Percentiles rank a stretch among this genome's conserved stretches.
Conservation (phyloP, 2,888 invertebrate genomes). For the Antheraea assamensis region DNA sequence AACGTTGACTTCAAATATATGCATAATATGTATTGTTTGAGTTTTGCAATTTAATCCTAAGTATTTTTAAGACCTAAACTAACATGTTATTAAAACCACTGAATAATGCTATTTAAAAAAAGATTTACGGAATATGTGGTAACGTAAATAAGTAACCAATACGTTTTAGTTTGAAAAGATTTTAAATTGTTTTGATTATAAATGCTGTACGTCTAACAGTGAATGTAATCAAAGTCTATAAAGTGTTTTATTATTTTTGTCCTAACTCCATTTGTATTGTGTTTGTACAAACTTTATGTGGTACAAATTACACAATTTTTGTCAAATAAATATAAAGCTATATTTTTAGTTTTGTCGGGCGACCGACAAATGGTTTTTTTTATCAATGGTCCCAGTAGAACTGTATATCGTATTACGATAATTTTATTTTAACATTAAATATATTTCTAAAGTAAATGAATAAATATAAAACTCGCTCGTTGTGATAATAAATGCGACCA, state of each 20-base stretch:
- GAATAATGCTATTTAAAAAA: not conserved
- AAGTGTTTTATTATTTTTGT: not conserved
- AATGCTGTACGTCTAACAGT: not conserved
- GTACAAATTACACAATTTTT: no score
- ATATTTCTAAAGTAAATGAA: not conserved
- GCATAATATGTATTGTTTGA: no score
- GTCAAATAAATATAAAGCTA: no score
- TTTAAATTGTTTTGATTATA: not conserved
- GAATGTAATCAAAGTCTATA: no score
- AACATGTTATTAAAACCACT: not conserved
- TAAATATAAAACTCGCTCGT: not conserved
- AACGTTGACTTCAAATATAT: no score
- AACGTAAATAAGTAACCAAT: not conserved
- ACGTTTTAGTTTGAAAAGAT: not conserved
- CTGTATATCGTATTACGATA: not conserved
- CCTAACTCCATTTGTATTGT: not conserved
- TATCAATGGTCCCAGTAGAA: no score
- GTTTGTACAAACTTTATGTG: no score
- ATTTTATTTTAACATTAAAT: not conserved
- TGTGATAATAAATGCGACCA: conserved; percentile 44
- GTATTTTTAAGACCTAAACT: no score
- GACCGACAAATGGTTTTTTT: no score
- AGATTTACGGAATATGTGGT: not conserved
- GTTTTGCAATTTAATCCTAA: no score
- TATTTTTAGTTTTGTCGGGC: no score